Percentiles rank a stretch among this genome's conserved stretches.
These are phyloP conservation scores for Lanius ludovicianus DNA, from an alignment of 2,113 vertebrate genomes.

Conservation along the genomic window DNA sequence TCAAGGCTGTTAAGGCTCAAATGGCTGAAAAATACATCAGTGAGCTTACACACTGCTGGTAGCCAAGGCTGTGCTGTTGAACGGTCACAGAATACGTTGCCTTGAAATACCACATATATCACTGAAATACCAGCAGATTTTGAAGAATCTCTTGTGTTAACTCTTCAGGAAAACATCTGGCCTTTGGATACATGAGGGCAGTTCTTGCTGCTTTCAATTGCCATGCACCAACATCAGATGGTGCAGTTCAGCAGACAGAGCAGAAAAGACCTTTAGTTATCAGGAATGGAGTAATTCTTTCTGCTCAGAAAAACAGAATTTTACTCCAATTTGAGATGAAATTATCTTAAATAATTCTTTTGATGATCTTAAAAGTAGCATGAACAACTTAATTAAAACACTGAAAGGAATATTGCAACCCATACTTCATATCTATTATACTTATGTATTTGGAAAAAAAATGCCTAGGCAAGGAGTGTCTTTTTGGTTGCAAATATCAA, in stretches of 20 bases:
- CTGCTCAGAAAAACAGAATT: neutral
- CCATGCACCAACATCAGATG: neutral
- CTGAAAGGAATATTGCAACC: neutral
- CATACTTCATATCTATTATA: neutral
- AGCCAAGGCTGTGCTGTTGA: neutral
- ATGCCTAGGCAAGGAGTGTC: neutral
- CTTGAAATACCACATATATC: neutral
- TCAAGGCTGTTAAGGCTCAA: neutral
- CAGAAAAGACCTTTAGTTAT: neutral
- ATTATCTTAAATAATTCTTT: neutral
- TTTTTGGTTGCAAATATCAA: neutral
- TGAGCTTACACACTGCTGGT: neutral
- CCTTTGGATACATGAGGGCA: neutral
- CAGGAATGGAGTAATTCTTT: neutral
- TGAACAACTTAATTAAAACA: neutral
- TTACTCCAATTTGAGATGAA: neutral
- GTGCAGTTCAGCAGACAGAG: neutral
- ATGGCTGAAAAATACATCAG: neutral
- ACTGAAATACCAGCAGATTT: neutral
- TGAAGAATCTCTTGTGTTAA: neutral
- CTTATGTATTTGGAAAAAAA: neutral
- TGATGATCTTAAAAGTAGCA: neutral
- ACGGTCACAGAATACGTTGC: rapidly evolving
- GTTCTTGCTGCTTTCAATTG: neutral
- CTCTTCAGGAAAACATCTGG: neutral